Evolutionary conservation across 1,140 invertebrate species (phyloP).

Genomic region (Steinernema feltiae): DNA sequence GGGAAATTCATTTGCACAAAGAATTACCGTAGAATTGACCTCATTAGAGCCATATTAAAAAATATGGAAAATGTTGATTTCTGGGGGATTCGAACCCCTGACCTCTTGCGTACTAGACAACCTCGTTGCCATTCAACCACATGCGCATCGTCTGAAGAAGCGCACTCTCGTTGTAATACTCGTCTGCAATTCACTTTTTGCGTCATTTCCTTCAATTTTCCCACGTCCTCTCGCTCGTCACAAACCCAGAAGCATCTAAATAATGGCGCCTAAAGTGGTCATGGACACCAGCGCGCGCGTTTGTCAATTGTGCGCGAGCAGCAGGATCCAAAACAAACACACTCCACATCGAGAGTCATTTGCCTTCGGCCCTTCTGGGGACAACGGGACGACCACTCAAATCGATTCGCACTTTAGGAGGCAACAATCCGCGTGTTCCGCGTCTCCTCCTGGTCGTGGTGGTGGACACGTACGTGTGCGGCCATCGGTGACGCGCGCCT

Average conservation of each 20-base stretch:
- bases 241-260: no score
- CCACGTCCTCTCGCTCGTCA: no score
- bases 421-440: not conserved
- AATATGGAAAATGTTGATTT: not conserved
- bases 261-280: not conserved
- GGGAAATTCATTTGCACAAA: no score
- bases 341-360: not conserved
- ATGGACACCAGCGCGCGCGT: not conserved
- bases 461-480: not conserved
- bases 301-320: not conserved
- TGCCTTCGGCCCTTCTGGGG: not conserved
- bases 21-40: no score
- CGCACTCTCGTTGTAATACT: no score
- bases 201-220: no score
- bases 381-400: not conserved
- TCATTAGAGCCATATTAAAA: no score
- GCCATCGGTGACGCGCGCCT: no score
- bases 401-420: slow-evolving; percentile 11
- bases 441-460: no score
- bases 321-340: slow-evolving; percentile 10
- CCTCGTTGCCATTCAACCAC: not conserved
- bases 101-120: not conserved
- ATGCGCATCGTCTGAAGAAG: no score
- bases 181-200: no score
- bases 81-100: not conserved